phyloP scores from a whole-genome alignment of 2,113 vertebrate species.

The Recurvirostra avosetta region DNA sequence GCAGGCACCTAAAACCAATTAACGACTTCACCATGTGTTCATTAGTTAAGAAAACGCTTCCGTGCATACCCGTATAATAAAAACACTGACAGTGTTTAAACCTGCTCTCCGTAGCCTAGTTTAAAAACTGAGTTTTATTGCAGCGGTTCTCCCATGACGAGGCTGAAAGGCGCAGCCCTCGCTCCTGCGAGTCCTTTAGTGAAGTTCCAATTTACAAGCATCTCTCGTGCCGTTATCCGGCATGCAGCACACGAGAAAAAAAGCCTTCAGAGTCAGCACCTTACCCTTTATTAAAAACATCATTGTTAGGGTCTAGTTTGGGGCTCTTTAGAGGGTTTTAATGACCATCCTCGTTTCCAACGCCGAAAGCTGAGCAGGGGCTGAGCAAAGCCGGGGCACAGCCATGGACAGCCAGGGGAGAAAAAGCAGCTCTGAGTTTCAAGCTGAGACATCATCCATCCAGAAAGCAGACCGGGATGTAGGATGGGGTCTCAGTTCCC shows the following conservation, averaged over 20 bases:
- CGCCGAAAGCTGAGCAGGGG: accelerated
- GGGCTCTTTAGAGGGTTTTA: neutral
- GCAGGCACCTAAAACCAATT: neutral
- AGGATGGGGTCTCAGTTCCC: neutral
- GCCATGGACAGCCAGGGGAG: accelerated
- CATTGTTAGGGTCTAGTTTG: neutral
- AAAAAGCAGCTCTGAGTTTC: neutral
- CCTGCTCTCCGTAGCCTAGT: neutral
- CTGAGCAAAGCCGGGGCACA: neutral
- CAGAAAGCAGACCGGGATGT: neutral
- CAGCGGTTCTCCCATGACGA: neutral
- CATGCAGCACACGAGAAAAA: neutral
- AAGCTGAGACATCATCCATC: neutral
- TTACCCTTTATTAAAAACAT: neutral
- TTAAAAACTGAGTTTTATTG: neutral
- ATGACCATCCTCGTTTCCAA: neutral
- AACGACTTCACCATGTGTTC: neutral
- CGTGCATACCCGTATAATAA: neutral
- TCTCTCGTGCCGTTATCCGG: neutral
- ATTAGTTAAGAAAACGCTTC: neutral
- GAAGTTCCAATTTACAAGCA: neutral
- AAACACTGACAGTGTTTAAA: neutral
- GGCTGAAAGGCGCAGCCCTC: neutral
- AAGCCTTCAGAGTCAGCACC: neutral
- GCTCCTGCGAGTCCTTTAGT: neutral